Evolutionary conservation across 2,113 vertebrate genomes (phyloP).

Genomic region (Pterocles burchelli): DNA sequence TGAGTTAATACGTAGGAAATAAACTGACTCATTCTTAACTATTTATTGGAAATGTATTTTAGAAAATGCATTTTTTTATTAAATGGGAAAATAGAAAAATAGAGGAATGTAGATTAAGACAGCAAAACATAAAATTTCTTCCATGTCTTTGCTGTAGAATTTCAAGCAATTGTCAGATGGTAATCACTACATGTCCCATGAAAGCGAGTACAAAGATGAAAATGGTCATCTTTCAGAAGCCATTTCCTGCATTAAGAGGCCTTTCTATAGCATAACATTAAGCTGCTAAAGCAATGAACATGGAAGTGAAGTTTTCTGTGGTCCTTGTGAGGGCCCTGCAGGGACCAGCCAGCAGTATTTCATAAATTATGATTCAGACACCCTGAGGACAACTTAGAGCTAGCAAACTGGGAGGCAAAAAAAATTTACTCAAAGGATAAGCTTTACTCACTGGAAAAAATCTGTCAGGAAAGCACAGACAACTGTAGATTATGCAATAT

Average conservation of each 20-base stretch:
- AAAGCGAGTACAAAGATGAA: background rate
- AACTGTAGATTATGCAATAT: background rate
- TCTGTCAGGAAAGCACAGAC: background rate
- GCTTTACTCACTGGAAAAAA: background rate
- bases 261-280: background rate
- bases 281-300: background rate
- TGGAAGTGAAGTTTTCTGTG: background rate
- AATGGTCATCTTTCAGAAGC: background rate
- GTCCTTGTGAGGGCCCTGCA: background rate
- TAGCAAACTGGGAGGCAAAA: background rate
- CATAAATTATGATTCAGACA: background rate
- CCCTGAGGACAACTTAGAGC: background rate
- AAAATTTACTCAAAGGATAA: background rate
- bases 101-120: background rate
- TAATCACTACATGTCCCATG: background rate
- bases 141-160: background rate
- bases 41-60: background rate
- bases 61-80: background rate
- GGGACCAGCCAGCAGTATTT: background rate
- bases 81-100: background rate
- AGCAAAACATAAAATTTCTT: background rate
- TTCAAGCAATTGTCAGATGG: background rate
- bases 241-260: background rate
- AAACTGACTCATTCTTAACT: background rate
- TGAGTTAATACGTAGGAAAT: background rate